Percentiles rank a stretch among this genome's conserved stretches.
Evolutionary conservation across 2,797 vertebrate genomes (phyloP).

Genomic region (Mus caroli): DNA sequence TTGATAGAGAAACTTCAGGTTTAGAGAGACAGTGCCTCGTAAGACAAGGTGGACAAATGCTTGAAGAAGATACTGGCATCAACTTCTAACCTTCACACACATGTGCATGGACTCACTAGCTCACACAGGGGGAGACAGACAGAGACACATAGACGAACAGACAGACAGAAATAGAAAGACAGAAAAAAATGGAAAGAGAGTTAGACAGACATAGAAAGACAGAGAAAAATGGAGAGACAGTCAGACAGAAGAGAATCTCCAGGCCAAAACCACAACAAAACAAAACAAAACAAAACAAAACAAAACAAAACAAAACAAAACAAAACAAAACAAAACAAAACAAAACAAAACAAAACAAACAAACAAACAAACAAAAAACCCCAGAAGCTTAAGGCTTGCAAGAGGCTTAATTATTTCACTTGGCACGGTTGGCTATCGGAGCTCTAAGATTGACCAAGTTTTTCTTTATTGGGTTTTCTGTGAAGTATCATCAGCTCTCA

Average conservation of each 20-base stretch:
- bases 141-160: not conserved
- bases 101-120: not conserved
- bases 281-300: no score
- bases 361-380: not conserved
- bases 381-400: not conserved
- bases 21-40: not conserved
- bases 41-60: not conserved
- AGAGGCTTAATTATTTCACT: fast-evolving
- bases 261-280: no score
- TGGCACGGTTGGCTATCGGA: not conserved
- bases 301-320: no score
- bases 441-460: not conserved
- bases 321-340: no score
- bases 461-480: not conserved
- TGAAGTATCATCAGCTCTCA: not conserved
- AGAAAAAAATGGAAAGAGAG: no score
- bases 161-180: not conserved
- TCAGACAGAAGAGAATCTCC: not conserved
- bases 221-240: no score
- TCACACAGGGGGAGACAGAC: not conserved
- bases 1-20: not conserved
- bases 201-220: not conserved
- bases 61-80: not conserved
- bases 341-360: no score
- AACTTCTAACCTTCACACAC: not conserved